Percentiles rank a stretch among this genome's conserved stretches.
These are phyloP conservation scores for Sphyrna mokarran DNA, from an alignment of 2,113 vertebrate species.

Conservation along the genomic window DNA sequence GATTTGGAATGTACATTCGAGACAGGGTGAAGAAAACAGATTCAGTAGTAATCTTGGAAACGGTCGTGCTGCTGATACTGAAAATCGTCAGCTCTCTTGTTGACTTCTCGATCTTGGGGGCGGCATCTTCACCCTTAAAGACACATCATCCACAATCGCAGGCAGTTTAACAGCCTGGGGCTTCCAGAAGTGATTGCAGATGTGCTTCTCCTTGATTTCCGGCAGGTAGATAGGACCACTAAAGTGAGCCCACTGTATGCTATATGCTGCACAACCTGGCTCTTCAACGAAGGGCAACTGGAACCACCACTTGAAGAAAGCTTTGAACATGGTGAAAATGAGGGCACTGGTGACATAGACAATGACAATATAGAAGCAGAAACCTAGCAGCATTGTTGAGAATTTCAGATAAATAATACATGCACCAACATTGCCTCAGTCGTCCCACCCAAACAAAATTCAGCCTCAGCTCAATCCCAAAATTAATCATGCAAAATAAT, in stretches of 20 bases:
- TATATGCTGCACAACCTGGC: neutral
- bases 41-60: neutral
- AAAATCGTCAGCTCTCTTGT: neutral
- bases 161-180: no score
- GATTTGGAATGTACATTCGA: neutral
- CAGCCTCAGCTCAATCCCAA: neutral
- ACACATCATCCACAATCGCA: no score
- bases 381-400: neutral
- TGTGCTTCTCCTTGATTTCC: no score
- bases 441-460: no score
- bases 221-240: no score
- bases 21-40: neutral
- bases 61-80: neutral
- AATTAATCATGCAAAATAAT: neutral
- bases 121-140: no score
- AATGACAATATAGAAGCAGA: neutral
- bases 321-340: neutral
- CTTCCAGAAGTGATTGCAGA: no score
- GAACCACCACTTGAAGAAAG: neutral
- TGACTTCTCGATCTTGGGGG: no score
- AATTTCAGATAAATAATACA: neutral
- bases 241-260: neutral
- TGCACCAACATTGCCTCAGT: neutral
- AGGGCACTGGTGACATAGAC: neutral
- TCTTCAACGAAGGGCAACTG: neutral